A percentile compares a stretch with the other conserved stretches of the same genome.
Conservation (phyloP, 2,113 vertebrate species). For the Deroptyus accipitrinus region DNA sequence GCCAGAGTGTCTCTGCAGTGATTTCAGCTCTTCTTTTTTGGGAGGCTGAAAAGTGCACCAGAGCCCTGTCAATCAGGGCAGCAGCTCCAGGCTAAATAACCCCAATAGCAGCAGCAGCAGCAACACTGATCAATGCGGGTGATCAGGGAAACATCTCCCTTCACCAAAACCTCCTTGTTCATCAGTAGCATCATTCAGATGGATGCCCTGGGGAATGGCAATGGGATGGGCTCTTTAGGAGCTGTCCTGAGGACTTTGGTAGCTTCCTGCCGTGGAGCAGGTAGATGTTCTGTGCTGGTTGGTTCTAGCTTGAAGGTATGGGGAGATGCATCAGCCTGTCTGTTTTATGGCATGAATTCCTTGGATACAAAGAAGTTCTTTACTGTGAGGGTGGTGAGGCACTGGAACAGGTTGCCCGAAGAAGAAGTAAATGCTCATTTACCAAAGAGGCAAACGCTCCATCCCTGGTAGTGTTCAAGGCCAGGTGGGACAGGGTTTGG, state of each 20-base stretch:
- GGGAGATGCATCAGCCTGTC: background rate
- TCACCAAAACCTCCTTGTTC: background rate
- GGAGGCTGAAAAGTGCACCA: background rate
- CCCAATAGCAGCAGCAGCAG: background rate
- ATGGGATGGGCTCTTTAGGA: background rate
- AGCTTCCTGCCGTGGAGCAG: background rate
- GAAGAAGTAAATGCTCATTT: background rate
- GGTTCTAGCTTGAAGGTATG: background rate
- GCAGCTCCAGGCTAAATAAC: background rate
- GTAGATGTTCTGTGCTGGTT: background rate
- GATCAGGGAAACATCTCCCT: background rate
- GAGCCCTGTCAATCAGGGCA: background rate
- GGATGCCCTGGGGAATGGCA: background rate
- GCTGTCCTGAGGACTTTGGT: background rate
- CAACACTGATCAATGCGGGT: fast-evolving
- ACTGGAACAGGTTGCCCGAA: background rate
- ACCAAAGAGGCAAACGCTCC: background rate
- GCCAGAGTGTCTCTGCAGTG: background rate
- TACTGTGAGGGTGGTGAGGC: background rate
- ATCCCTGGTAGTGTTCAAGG: background rate
- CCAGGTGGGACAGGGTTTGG: background rate
- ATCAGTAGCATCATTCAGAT: background rate
- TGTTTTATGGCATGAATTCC: background rate
- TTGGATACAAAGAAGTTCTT: background rate
- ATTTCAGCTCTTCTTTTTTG: background rate